Evolutionary conservation across 2,797 vertebrate species (phyloP), one percentile per base, ranked within the genome.

Genomic region (Sebastes matsubarae): DNA sequence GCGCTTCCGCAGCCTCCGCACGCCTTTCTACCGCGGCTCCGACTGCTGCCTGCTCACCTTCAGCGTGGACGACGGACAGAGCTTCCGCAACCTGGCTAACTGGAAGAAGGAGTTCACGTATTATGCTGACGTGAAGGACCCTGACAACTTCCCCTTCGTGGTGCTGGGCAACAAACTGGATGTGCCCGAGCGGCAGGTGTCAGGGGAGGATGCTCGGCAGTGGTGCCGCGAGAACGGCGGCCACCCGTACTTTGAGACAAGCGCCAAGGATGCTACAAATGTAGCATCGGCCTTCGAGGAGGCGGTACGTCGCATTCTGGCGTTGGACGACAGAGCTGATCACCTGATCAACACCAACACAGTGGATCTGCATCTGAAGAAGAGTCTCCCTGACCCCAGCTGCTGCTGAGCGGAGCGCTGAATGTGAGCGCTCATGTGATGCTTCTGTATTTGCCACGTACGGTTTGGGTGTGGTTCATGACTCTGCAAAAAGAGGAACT

Each of bases 101-200:
- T 99, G 98, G 98, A 99, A 97, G 94, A 99, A 98, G 88, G 98
- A 99, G 94, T 99, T 99, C 88, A 89, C 97, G 36, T 99, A 97
- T 86, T 99, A 99, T 5, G 98, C 97, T 3, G 98, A 99, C 42
- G 96, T 99, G 0, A 98, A 97, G 84, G 97, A 99, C 87, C 97
- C 97, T 0, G 97, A 99, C 79, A 96, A 20, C 80, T 99, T 99
- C 92, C 98, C 98, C 0, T 99, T 99, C 74, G 97, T 99, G 84
- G 96, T 99, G 90, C 85, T 99, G 76, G 98, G 98, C 36, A 99
- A 99, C 94, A 99, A 99, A 93, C 61, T 98, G 86, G 98, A 99
- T 29, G 97, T 98, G 0, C 90, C 90, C 0, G 97, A 98, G 71
- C 95, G 97, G 50, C 98, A 99, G 81, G 98, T 99, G 77, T 97